Percentiles rank a stretch among this genome's conserved stretches.
phyloP scores from a whole-genome alignment of 2,113 vertebrate genomes.

The Panthera leo region DNA sequence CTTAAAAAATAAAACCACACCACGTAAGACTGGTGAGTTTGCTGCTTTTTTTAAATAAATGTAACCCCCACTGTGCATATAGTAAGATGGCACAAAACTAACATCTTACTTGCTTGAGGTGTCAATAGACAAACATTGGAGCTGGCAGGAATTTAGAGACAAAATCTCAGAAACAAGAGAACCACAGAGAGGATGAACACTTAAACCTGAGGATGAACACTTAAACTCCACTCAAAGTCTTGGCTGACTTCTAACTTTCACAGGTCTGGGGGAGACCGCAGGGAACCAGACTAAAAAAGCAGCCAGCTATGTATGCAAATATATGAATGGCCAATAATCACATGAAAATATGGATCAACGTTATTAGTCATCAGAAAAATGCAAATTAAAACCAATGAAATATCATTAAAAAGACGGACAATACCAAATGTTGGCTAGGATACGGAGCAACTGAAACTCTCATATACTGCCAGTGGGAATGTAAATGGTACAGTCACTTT shows the following conservation, averaged over 20 bases:
- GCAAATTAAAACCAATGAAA: not conserved
- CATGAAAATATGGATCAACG: not conserved
- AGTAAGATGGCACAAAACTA: not conserved
- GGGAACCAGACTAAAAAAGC: not conserved
- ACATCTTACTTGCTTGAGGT: not conserved
- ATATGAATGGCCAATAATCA: not conserved
- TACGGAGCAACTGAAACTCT: not conserved
- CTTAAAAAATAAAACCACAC: not conserved
- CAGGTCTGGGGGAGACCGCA: not conserved
- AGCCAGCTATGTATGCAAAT: not conserved
- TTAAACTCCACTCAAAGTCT: not conserved
- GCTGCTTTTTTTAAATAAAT: not conserved
- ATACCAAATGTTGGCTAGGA: not conserved
- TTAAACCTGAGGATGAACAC: not conserved
- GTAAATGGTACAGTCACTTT: not conserved
- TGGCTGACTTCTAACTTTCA: not conserved
- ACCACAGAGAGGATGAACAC: not conserved
- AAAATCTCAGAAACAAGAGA: not conserved
- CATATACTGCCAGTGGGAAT: not conserved
- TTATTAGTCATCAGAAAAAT: not conserved
- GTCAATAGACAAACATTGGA: not conserved
- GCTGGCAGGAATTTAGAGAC: not conserved
- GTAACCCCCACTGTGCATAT: not conserved
- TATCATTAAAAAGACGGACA: not conserved
- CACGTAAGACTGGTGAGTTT: not conserved